Evolutionary conservation across 2,888 invertebrate species (phyloP).

Genomic region (Pollenia amentaria): DNA sequence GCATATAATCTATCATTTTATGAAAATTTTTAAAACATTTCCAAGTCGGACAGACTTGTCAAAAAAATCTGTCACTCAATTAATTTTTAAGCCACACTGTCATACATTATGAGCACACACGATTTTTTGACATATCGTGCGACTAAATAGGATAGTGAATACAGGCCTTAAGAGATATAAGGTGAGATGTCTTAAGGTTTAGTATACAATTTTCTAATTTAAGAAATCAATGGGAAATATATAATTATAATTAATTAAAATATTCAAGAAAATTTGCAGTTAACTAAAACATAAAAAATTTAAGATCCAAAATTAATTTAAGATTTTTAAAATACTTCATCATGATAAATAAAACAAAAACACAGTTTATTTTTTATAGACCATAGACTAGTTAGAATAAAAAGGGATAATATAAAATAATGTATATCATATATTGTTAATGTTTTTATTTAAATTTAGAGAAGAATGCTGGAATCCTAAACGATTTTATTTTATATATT

Average conservation of each 20-base stretch:
- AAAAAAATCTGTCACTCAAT: too few relatives aligned
- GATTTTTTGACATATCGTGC: too few relatives aligned
- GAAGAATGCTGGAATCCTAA: too few relatives aligned
- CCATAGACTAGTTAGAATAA: constrained; percentile 19
- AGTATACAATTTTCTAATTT: background rate
- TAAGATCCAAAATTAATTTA: constrained; percentile 34
- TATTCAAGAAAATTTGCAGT: background rate
- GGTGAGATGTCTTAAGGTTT: background rate
- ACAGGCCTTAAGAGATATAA: background rate
- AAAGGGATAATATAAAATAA: background rate
- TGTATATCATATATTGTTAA: too few relatives aligned
- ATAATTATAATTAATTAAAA: constrained; percentile 5
- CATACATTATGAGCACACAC: too few relatives aligned
- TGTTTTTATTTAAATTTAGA: too few relatives aligned
- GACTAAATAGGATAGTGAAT: too few relatives aligned
- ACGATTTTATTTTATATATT: too few relatives aligned
- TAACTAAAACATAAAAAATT: constrained; percentile 6
- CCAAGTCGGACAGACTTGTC: too few relatives aligned
- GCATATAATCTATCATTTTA: too few relatives aligned
- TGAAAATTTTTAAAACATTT: too few relatives aligned
- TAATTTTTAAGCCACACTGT: too few relatives aligned
- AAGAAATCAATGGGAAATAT: constrained; percentile 16
- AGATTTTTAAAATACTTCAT: background rate
- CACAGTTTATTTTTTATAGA: background rate
- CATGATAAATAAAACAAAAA: background rate